Evolutionary conservation across 2,797 vertebrate genomes (phyloP), one percentile per base, ranked within the genome.

Genomic region (Helicolenus hilgendorfi): DNA sequence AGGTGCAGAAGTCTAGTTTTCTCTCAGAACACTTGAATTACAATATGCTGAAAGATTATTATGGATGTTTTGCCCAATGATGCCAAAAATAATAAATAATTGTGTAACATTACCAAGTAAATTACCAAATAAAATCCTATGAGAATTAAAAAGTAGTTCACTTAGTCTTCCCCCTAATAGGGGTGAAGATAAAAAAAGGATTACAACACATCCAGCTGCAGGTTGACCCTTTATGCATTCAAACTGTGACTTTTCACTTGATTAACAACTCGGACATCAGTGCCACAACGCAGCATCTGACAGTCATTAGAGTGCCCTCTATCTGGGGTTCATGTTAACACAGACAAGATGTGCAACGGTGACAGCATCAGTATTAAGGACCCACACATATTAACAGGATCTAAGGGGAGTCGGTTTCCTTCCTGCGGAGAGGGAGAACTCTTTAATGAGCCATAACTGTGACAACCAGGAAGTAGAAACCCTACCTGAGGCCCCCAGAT

Each of bases 381-480:
- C 80, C 81, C 72, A 58, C 72, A 89, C 95, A 92, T 87, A 85
- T 91, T 83, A 90, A 87, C 84, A 72, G 79, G 93, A 95, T 96
- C 92, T 91, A 75, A 95, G 88, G 83, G 84, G 86, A 77, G 75
- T 84, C 79, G 0, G 82, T 38, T 94, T 93, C 89, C 92, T 93
- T 96, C 95, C 95, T 94, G 90, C 88, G 89, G 90, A 56, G 83
- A 88, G 73, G 76, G 38, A 64, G 82, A 33, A 56, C 79, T 71
- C 89, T 93, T 93, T 97, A 96, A 97, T 94, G 92, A 95, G 94
- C 92, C 90, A 72, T 91, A 94, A 95, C 94, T 79, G 91, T 92
- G 91, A 94, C 94, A 95, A 92, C 86, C 93, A 94, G 94, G 91
- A 94, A 93, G 91, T 85, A 56, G 95, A 93, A 96, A 93, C 89